A percentile compares a stretch with the other conserved stretches of the same genome.
phyloP scores from a whole-genome alignment of 2,888 invertebrate species.

The Keiferia lycopersicella region DNA sequence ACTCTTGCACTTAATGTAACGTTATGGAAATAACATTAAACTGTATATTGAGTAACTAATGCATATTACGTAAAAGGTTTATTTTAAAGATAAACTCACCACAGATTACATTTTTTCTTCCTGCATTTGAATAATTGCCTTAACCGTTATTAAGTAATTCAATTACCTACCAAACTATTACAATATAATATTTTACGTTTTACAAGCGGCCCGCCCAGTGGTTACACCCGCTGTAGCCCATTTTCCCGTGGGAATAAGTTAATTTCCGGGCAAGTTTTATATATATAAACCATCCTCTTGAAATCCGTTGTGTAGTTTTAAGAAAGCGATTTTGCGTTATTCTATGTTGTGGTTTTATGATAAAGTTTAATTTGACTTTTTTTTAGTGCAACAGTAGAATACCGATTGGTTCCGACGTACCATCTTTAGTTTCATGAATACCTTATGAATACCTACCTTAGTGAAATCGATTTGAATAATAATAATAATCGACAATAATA shows the following conservation, averaged over 20 bases:
- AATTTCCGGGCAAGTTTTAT: too few relatives aligned
- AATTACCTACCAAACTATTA: too few relatives aligned
- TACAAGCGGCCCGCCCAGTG: too few relatives aligned
- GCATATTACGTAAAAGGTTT: too few relatives aligned
- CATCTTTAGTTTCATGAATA: background rate
- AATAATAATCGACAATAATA: too few relatives aligned
- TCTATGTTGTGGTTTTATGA: background rate
- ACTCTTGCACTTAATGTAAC: slow-evolving; percentile 1
- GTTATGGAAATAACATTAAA: background rate
- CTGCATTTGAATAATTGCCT: background rate
- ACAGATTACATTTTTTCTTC: too few relatives aligned
- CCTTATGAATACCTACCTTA: background rate
- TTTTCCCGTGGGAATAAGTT: too few relatives aligned
- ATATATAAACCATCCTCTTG: too few relatives aligned
- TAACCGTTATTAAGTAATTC: background rate
- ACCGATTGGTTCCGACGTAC: background rate
- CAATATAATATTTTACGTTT: too few relatives aligned
- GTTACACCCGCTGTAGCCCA: too few relatives aligned
- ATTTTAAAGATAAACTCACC: background rate
- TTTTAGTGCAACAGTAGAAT: background rate
- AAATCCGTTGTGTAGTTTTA: too few relatives aligned
- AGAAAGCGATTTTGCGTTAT: too few relatives aligned
- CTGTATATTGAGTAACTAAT: background rate
- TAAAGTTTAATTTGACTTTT: background rate
- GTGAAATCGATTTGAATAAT: slow-evolving; percentile 14